Conservation (phyloP, 2,888 invertebrate genomes). For the Luffia ferchaultella region DNA sequence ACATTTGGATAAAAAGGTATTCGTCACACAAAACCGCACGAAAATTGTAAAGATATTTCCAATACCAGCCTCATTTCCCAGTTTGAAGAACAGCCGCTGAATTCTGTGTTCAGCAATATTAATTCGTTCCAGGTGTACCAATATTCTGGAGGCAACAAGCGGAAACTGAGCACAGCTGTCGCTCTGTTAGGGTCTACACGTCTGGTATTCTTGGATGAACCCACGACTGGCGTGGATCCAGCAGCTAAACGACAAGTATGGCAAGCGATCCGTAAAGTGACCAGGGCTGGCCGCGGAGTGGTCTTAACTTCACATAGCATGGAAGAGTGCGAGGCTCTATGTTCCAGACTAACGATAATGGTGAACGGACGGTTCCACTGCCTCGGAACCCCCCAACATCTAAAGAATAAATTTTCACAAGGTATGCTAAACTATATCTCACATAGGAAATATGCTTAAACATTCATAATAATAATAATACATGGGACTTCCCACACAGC, state of each 20-base stretch:
- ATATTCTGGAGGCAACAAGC: slow-evolving; percentile 81
- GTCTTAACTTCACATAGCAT: slow-evolving; percentile 87
- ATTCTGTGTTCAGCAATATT: neutral
- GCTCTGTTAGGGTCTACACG: slow-evolving; percentile 74
- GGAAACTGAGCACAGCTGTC: slow-evolving; percentile 77
- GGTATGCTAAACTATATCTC: no score
- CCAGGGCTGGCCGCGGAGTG: slow-evolving; percentile 75
- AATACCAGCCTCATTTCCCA: neutral
- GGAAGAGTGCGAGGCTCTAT: slow-evolving; percentile 86
- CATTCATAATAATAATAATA: no score
- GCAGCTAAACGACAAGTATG: slow-evolving; percentile 77
- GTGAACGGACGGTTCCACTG: slow-evolving; percentile 80
- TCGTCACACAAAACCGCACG: neutral
- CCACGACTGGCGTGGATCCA: slow-evolving; percentile 78
- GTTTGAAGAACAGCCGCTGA: neutral
- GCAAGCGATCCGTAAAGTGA: slow-evolving; percentile 72
- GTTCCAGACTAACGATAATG: slow-evolving; percentile 83
- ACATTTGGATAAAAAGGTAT: slow-evolving; percentile 67
- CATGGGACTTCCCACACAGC: neutral
- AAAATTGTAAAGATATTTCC: neutral
- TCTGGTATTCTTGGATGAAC: slow-evolving; percentile 75
- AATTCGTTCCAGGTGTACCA: slow-evolving; percentile 41
- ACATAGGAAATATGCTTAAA: no score
- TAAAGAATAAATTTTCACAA: slow-evolving; percentile 79
- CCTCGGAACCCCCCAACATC: slow-evolving; percentile 77